Conservation (phyloP, 1,140 invertebrate species). For the Varroa destructor region DNA sequence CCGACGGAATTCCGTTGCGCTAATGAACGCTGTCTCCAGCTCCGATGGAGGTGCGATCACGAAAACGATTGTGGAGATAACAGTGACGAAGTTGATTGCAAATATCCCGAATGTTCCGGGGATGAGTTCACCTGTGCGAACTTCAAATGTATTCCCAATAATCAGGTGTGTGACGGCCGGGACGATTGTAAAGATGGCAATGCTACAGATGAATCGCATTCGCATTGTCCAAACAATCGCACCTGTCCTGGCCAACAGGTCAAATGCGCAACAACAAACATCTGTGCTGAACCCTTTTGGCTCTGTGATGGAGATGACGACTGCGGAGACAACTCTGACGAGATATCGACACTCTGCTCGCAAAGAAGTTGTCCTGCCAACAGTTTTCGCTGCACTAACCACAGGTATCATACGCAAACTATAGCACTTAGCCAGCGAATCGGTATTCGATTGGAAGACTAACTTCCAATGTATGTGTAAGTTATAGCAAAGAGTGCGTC, state of each 20-base stretch:
- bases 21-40: conserved; percentile 86
- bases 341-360: conserved; percentile 74
- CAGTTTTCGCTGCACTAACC: conserved; percentile 53
- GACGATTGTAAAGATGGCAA: conserved; percentile 87
- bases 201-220: conserved; percentile 76
- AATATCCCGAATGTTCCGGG: conserved; percentile 71
- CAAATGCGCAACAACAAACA: conserved; percentile 82
- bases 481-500: too few species aligned
- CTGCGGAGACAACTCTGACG: conserved; percentile 88
- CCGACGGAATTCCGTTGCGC: conserved; percentile 82
- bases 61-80: conserved; percentile 87
- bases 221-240: conserved; percentile 62
- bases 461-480: too few species aligned
- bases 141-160: conserved; percentile 68
- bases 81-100: conserved; percentile 78
- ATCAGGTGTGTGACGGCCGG: conserved; percentile 76
- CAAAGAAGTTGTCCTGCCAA: conserved; percentile 75
- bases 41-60: conserved; percentile 83
- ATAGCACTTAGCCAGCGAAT: background rate
- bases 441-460: too few species aligned
- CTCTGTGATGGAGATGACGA: conserved; percentile 77
- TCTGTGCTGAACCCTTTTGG: conserved; percentile 89
- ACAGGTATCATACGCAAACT: background rate
- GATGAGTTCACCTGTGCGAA: conserved; percentile 88
- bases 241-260: conserved; percentile 72